These are phyloP conservation scores for Tribolium freemani DNA, from an alignment of 2,888 invertebrate species.

Conservation along the genomic window DNA sequence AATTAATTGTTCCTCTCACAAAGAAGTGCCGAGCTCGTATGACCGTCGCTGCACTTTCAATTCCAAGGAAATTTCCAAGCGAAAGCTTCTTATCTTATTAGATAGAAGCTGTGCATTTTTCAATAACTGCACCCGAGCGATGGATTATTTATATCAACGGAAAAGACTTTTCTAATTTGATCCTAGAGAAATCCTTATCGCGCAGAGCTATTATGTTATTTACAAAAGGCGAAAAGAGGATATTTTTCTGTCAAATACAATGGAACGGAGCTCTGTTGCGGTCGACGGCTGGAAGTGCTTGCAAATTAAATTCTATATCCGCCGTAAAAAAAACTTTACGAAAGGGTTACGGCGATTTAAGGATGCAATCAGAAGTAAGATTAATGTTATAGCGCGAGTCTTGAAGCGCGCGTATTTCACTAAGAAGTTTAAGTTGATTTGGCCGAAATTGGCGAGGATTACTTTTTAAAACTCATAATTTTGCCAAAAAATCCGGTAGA, in stretches of 20 bases:
- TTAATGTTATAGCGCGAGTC: constrained; percentile 6
- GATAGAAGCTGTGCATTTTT: neutral
- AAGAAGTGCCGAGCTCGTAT: neutral
- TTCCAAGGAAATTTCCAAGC: neutral
- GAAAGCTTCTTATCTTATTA: neutral
- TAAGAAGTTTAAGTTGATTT: neutral
- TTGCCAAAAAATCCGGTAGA: neutral
- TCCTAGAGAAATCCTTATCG: constrained; percentile 28
- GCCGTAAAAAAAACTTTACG: constrained; percentile 15
- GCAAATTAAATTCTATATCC: constrained; percentile 32
- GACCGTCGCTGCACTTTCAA: neutral
- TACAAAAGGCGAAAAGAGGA: constrained; percentile 13
- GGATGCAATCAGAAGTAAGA: constrained; percentile 2
- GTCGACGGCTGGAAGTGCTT: constrained; percentile 15
- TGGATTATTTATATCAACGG: neutral
- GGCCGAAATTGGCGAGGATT: neutral
- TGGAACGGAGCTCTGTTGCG: constrained; percentile 25
- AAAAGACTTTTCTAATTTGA: neutral
- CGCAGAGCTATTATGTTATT: constrained; percentile 23
- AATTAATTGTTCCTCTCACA: constrained; percentile 19
- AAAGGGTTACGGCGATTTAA: constrained; percentile 4
- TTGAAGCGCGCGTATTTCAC: neutral
- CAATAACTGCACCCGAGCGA: neutral
- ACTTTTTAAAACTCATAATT: neutral
- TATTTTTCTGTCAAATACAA: constrained; percentile 21